A percentile compares a stretch with the other conserved stretches of the same genome.
Conservation (phyloP, 1,140 invertebrate genomes). For the Telenomus remus region DNA sequence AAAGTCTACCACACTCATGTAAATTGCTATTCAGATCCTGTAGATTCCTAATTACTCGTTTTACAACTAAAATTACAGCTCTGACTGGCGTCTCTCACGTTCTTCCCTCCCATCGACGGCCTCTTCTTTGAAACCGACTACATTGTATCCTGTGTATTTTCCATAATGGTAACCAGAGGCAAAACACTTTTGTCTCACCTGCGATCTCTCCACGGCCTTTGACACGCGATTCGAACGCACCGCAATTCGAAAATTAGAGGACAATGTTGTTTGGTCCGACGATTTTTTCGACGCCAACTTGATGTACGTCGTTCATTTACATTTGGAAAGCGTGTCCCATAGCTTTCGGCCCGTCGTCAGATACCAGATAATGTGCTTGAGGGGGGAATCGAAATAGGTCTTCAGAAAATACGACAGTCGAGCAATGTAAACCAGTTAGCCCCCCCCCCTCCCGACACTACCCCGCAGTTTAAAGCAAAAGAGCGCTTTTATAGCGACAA, state of each 20-base stretch:
- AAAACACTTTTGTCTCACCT: constrained; percentile 3
- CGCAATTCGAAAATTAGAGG: not conserved
- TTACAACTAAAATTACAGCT: constrained; percentile 69
- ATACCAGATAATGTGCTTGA: constrained; percentile 18
- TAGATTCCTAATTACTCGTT: constrained; percentile 70
- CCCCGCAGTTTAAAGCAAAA: constrained; percentile 67
- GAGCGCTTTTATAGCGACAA: constrained; percentile 72
- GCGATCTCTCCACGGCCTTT: constrained; percentile 57
- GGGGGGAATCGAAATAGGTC: constrained; percentile 47
- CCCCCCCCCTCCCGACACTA: constrained; percentile 61
- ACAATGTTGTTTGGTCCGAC: not conserved
- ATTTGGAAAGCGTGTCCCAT: constrained; percentile 14
- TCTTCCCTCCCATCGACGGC: constrained; percentile 44
- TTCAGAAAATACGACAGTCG: constrained; percentile 58
- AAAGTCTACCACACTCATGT: constrained; percentile 46
- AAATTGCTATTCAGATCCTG: constrained; percentile 68
- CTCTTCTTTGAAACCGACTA: constrained; percentile 29
- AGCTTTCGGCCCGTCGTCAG: constrained; percentile 22
- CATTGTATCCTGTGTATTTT: constrained; percentile 16
- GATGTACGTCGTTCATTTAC: constrained; percentile 5
- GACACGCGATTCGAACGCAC: constrained; percentile 23
- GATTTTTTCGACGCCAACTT: not conserved
- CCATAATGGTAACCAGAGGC: constrained; percentile 41
- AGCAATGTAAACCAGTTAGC: constrained; percentile 71
- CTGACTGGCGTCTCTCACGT: constrained; percentile 64